Conservation (phyloP, 2,797 vertebrate species). For the Okamejei kenojei region DNA sequence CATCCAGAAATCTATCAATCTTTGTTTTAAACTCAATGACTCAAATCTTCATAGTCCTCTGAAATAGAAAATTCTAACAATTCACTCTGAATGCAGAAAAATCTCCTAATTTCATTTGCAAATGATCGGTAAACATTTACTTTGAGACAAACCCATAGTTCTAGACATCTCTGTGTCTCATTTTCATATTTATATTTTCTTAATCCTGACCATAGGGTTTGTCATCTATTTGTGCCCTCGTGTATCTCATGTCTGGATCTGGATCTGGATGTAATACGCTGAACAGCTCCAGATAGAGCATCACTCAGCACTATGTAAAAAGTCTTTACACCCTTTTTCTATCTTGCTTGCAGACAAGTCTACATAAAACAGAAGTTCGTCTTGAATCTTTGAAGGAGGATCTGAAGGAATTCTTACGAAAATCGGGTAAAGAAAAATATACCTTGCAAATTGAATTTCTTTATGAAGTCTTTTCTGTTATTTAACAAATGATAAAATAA, state of each 20-base stretch:
- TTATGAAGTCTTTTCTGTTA: neutral
- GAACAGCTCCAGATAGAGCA: too few species aligned
- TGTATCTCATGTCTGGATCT: neutral
- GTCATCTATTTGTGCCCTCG: neutral
- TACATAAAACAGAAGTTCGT: slow-evolving; percentile 84
- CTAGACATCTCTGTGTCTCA: too few species aligned
- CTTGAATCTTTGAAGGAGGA: slow-evolving; percentile 88
- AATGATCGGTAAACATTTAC: too few species aligned
- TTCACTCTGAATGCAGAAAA: too few species aligned
- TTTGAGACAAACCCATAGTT: too few species aligned
- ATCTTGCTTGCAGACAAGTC: slow-evolving; percentile 64
- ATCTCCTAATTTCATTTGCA: too few species aligned
- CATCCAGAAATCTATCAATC: too few species aligned
- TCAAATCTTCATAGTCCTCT: too few species aligned
- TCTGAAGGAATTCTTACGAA: slow-evolving; percentile 79
- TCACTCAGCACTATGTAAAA: neutral
- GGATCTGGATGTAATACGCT: too few species aligned
- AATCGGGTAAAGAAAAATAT: slow-evolving; percentile 65
- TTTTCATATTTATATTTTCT: neutral
- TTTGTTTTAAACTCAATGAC: too few species aligned
- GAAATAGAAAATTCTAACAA: too few species aligned
- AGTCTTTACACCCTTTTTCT: neutral
- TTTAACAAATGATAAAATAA: neutral
- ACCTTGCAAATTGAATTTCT: neutral
- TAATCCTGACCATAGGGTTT: neutral